Percentiles rank a stretch among this genome's conserved stretches.
phyloP scores from a whole-genome alignment of 2,113 vertebrate genomes.

The Alosa alosa region DNA sequence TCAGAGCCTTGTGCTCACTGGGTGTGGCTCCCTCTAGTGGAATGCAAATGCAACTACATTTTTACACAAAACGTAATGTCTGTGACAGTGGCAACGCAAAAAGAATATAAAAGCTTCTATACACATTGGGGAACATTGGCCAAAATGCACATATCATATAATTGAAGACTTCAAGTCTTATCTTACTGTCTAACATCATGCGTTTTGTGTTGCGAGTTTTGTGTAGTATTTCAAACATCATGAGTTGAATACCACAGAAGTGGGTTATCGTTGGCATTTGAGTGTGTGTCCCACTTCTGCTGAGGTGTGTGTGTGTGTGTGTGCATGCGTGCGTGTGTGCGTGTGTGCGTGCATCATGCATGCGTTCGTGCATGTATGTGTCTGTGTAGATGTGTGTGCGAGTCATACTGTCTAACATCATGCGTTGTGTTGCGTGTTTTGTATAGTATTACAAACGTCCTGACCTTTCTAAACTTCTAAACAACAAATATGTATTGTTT shows the following conservation, averaged over 20 bases:
- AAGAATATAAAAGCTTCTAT: neutral
- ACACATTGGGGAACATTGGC: neutral
- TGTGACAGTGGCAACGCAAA: neutral
- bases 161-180: too few relatives aligned
- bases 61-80: neutral
- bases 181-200: neutral
- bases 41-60: constrained; percentile 23
- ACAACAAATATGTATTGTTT: too few relatives aligned
- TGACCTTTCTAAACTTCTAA: too few relatives aligned
- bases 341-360: neutral
- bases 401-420: neutral
- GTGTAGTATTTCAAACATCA: neutral
- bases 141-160: too few relatives aligned
- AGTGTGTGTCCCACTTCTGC: too few relatives aligned
- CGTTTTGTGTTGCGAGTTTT: neutral
- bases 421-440: neutral
- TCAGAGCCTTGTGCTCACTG: constrained; percentile 92
- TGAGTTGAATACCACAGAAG: neutral
- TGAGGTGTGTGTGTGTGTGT: too few relatives aligned
- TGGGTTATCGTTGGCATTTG: too few relatives aligned
- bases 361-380: too few relatives aligned
- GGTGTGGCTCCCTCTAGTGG: constrained; percentile 89
- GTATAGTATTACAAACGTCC: too few relatives aligned
- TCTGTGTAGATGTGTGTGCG: too few relatives aligned
- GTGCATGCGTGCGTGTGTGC: neutral